A percentile compares a stretch with the other conserved stretches of the same genome.
phyloP scores from a whole-genome alignment of 2,797 vertebrate species.

The Epinephelus coioides region DNA sequence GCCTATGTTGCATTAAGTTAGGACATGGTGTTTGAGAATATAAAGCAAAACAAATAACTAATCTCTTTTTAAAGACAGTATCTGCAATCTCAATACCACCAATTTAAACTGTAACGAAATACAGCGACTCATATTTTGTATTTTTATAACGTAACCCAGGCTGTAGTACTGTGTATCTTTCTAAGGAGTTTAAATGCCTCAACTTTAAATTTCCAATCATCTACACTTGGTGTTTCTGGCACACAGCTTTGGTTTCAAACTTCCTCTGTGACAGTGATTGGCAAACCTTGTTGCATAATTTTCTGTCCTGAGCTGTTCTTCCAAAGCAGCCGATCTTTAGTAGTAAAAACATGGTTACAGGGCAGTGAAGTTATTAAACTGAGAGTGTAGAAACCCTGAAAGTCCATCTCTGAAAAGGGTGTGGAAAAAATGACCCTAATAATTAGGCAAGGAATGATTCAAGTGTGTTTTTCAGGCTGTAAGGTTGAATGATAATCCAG shows the following conservation, averaged over 20 bases:
- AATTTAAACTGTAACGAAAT: too few relatives aligned
- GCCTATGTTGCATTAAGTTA: too few relatives aligned
- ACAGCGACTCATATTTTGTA: too few relatives aligned
- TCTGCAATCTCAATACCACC: too few relatives aligned
- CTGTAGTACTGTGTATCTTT: too few relatives aligned
- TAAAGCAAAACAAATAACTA: too few relatives aligned
- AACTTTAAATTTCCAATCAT: not conserved
- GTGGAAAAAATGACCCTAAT: not conserved
- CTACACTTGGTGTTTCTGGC: not conserved
- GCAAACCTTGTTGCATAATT: constrained; percentile 11
- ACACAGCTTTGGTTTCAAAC: not conserved
- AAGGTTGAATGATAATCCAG: not conserved
- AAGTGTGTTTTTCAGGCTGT: not conserved
- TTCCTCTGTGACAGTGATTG: not conserved
- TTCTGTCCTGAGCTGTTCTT: not conserved
- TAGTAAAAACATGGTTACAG: not conserved
- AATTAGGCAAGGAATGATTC: not conserved
- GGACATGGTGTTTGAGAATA: too few relatives aligned
- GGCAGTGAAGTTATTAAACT: not conserved
- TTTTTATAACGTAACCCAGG: too few relatives aligned
- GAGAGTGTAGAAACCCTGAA: not conserved
- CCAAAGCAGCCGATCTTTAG: not conserved
- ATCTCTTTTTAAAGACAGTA: too few relatives aligned
- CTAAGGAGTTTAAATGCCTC: not conserved
- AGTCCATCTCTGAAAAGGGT: not conserved